Conservation (phyloP, 2,888 invertebrate species). For the Tuberolachnus salignus region DNA sequence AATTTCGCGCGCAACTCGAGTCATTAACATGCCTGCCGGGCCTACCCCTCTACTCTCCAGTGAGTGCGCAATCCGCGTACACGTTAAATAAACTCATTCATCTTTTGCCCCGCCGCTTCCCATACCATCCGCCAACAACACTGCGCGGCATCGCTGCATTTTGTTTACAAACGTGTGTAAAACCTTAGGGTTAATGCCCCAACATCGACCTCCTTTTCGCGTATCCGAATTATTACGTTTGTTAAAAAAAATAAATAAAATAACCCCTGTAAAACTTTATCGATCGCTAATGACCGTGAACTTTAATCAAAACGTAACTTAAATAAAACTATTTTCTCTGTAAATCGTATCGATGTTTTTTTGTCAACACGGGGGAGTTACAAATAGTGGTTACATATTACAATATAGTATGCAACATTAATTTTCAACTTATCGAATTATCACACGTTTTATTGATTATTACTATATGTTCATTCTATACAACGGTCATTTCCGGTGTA, state of each 20-base stretch:
- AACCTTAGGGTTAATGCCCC: constrained; percentile 52
- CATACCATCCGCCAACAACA: constrained; percentile 7
- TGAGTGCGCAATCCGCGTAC: constrained; percentile 18
- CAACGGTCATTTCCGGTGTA: too few species aligned
- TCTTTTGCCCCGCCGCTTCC: constrained; percentile 39
- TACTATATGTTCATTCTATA: too few species aligned
- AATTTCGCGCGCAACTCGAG: constrained; percentile 56
- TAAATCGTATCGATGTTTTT: too few species aligned
- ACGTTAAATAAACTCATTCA: constrained; percentile 56
- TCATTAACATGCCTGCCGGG: constrained; percentile 52
- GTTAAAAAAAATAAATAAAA: too few species aligned
- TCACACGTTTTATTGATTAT: too few species aligned
- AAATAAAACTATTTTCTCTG: neutral
- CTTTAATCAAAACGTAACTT: neutral
- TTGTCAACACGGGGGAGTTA: too few species aligned
- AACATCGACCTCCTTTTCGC: constrained; percentile 41
- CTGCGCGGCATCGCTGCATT: constrained; percentile 13
- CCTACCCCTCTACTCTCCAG: constrained; percentile 47
- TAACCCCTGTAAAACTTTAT: neutral
- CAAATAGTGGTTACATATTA: too few species aligned
- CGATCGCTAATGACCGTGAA: neutral
- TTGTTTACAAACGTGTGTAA: constrained; percentile 45
- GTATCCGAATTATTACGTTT: neutral
- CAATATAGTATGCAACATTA: too few species aligned
- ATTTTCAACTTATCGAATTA: too few species aligned